phyloP scores from a whole-genome alignment of 2,888 invertebrate genomes.

The Tenthredo mesomela region DNA sequence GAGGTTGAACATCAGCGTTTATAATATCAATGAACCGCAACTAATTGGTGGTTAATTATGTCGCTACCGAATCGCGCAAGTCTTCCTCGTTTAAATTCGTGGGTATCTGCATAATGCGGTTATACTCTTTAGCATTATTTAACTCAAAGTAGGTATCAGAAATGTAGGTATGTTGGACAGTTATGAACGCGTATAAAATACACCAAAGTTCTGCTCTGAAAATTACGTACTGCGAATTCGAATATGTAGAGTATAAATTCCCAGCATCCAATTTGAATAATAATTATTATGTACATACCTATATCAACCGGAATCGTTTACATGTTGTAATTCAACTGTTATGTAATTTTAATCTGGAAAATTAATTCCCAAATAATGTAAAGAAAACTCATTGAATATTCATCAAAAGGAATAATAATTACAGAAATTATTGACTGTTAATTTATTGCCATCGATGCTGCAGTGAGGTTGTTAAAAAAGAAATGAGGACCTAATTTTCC shows the following conservation, averaged over 20 bases:
- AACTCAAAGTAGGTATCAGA: neutral
- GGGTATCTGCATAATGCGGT: neutral
- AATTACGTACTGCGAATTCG: neutral
- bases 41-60: constrained; percentile 30
- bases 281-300: neutral
- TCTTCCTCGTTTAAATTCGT: neutral
- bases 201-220: neutral
- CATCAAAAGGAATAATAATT: neutral
- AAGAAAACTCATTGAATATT: neutral
- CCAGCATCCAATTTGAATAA: neutral
- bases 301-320: neutral
- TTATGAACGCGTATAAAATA: neutral
- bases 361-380: neutral
- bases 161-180: neutral
- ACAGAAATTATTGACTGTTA: neutral
- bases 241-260: neutral
- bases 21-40: neutral
- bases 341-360: neutral
- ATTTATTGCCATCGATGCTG: neutral
- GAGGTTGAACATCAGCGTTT: neutral
- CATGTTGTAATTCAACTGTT: constrained; percentile 2
- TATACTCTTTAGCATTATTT: constrained; percentile 1
- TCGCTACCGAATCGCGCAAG: neutral
- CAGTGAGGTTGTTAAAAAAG: neutral
- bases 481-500: neutral